These are phyloP conservation scores for Diarsia brunnea DNA, from an alignment of 2,888 invertebrate species.

Conservation along the genomic window DNA sequence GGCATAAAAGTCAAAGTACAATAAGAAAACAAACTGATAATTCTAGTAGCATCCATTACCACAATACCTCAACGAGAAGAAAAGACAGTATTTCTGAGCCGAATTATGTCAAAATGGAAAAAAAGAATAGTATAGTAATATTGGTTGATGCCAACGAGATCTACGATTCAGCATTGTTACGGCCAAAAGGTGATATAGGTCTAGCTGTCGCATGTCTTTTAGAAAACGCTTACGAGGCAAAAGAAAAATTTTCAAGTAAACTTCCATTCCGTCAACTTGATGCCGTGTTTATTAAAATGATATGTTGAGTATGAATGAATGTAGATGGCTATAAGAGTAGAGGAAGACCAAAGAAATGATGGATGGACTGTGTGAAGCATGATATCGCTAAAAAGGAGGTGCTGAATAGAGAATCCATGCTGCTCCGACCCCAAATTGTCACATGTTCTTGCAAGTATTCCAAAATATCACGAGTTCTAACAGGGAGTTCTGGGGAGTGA, in stretches of 20 bases:
- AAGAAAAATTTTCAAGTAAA: slow-evolving; percentile 42
- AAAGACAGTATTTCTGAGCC: slow-evolving; percentile 1
- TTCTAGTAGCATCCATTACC: not conserved
- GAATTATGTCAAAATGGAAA: slow-evolving; percentile 8
- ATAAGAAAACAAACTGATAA: not conserved
- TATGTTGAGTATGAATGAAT: too few species aligned
- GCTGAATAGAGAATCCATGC: too few species aligned
- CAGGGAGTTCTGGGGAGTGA: slow-evolving; percentile 18
- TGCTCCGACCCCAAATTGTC: not conserved
- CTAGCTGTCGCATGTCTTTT: slow-evolving; percentile 29
- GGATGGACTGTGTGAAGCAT: too few species aligned
- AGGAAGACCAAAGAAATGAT: too few species aligned
- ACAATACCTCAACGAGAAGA: not conserved
- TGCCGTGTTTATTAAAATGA: not conserved
- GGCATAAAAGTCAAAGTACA: not conserved
- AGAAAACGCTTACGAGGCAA: slow-evolving; percentile 29
- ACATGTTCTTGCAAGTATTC: slow-evolving; percentile 15
- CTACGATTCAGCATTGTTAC: slow-evolving; percentile 39
- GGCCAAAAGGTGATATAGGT: slow-evolving; percentile 46
- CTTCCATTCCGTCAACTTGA: slow-evolving; percentile 20
- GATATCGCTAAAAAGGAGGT: too few species aligned
- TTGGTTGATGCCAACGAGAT: slow-evolving; percentile 39
- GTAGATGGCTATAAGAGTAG: too few species aligned
- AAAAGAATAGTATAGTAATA: slow-evolving; percentile 4
- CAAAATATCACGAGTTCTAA: slow-evolving; percentile 35